Conservation (phyloP, 2,888 invertebrate species). For the Perizoma affinitatum region DNA sequence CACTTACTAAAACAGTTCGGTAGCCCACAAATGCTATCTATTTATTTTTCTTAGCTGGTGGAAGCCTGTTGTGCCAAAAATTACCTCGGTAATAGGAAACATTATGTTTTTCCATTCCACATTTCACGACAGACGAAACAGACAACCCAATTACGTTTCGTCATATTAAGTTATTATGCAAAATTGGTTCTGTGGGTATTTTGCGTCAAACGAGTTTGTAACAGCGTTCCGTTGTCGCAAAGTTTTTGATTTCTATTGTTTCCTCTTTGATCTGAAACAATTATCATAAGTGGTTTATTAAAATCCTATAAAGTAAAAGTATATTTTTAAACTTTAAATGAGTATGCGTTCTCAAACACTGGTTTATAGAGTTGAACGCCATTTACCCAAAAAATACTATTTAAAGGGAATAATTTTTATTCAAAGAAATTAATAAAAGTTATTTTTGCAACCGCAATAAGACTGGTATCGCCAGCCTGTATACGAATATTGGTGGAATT, state of each 20-base stretch:
- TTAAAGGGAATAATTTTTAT: too few relatives aligned
- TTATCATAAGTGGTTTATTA: conserved; percentile 3
- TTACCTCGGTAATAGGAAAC: conserved; percentile 18
- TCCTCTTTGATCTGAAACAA: conserved; percentile 20
- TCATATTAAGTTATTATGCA: conserved; percentile 77
- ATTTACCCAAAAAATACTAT: too few relatives aligned
- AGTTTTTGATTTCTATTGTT: conserved; percentile 41
- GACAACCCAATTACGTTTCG: conserved; percentile 72
- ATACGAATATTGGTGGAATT: too few relatives aligned
- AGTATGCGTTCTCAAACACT: too few relatives aligned
- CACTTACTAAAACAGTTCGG: too few relatives aligned
- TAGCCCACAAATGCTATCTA: background rate
- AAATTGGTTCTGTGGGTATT: conserved; percentile 68
- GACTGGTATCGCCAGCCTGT: too few relatives aligned
- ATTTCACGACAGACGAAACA: conserved; percentile 55
- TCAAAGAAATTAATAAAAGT: too few relatives aligned
- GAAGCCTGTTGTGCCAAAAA: conserved; percentile 11
- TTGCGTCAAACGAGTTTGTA: conserved; percentile 55
- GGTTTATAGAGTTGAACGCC: too few relatives aligned
- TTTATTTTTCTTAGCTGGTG: conserved; percentile 4
- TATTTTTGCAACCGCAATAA: too few relatives aligned
- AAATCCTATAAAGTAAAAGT: too few relatives aligned
- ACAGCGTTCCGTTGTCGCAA: conserved; percentile 39
- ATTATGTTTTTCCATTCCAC: conserved; percentile 36
- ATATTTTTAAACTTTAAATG: too few relatives aligned